Base-by-base conservation (phyloP, 2,888 invertebrate species). In the Eristalis pertinax region DNA sequence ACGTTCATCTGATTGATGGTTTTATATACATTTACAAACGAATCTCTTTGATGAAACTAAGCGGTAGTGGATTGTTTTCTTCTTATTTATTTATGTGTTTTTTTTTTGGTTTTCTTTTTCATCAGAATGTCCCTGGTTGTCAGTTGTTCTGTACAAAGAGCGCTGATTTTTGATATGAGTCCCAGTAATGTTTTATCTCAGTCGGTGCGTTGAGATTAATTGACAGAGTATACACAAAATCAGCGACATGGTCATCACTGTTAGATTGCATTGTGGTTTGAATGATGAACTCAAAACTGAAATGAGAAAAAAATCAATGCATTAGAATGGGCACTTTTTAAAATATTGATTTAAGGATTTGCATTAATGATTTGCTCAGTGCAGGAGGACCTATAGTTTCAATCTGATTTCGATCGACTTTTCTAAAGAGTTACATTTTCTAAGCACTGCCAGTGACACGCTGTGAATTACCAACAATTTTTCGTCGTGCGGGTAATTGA, bases 241-340 rank as follows among this genome's bases (percentile, higher is more conserved):
- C 56, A 87, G 26, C 69, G 77, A 64, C 19, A 89, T 15, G 56
- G 80, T 58, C 58, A 89, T 35, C 26, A 89, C 29, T 11, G 68
- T 24, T 22, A 82, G 24, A 64, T 63, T 84, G 50, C 74, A 64
- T 77, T 56, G 32, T 13, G 74, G 70, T 81, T 79, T 69, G 43
- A 86, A 74, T 67, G 90, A 85, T 41, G 89, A 88, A 75, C 89
- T 89, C 67, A 89, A 50, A 43, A 90, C 90, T 90, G 84, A 19
- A 89, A 89, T 15, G 35, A 70, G 8, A 75, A 83, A 13, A 56
- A n/a, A 43, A 15, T 19, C 1, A n/a, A n/a, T n/a, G 50, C 50
- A 50, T 50, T 5, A 50, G 50, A 50, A 19, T 8, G 19, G 8
- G 1, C 1, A 38, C 38, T 8, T 35, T n/a, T 35, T 1, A 35